These are phyloP conservation scores for Clarias pachynema DNA, from an alignment of 2,797 vertebrate species.

Conservation along the genomic window DNA sequence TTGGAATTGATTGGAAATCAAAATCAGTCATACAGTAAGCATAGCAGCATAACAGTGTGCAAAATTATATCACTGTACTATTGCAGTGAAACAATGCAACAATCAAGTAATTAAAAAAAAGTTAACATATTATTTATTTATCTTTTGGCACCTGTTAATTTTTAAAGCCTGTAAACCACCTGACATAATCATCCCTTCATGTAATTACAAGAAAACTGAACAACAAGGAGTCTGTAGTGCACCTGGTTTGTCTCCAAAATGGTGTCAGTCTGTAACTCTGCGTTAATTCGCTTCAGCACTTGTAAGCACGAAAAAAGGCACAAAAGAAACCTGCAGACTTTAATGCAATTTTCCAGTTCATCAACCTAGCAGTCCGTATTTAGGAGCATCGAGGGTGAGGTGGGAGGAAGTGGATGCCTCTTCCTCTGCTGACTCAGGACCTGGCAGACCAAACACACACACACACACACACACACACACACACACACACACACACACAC, in stretches of 20 bases:
- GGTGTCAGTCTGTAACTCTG: slow-evolving; percentile 27
- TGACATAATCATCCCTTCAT: not conserved
- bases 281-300: slow-evolving; percentile 70
- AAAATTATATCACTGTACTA: too few relatives aligned
- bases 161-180: not conserved
- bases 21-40: too few relatives aligned
- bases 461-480: not conserved
- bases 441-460: slow-evolving; percentile 21
- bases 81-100: not conserved
- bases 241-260: slow-evolving; percentile 36
- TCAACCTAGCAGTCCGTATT: slow-evolving; percentile 68
- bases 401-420: slow-evolving; percentile 45
- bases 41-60: too few relatives aligned
- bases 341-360: slow-evolving; percentile 84
- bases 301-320: slow-evolving; percentile 66
- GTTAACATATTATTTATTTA: slow-evolving; percentile 3
- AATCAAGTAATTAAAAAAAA: not conserved
- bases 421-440: slow-evolving; percentile 74
- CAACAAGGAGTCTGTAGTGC: slow-evolving; percentile 19
- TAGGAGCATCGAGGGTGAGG: slow-evolving; percentile 61
- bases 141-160: not conserved
- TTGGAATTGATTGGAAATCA: too few relatives aligned
- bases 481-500: slow-evolving; percentile 1
- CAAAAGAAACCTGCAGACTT: slow-evolving; percentile 77
- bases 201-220: slow-evolving; percentile 35